These are phyloP conservation scores for Coregonus sp. DNA, from an alignment of 2,797 vertebrate genomes.

Conservation along the genomic window DNA sequence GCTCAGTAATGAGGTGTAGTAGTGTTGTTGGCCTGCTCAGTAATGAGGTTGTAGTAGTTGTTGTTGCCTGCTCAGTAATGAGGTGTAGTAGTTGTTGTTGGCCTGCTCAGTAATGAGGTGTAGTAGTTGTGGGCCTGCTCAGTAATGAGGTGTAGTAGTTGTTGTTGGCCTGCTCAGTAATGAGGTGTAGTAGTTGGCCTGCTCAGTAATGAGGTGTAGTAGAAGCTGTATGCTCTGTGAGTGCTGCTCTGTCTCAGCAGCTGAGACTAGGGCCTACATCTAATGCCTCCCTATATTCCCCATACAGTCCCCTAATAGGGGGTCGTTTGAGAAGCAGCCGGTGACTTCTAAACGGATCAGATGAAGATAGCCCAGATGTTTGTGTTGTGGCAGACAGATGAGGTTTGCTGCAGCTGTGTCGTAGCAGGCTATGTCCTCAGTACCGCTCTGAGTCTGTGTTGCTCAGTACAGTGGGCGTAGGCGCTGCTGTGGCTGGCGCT, in stretches of 20 bases:
- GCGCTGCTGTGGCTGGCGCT: constrained; percentile 49
- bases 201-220: background rate
- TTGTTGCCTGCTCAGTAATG: too few relatives aligned
- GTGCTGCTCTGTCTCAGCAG: background rate
- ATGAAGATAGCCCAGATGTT: constrained; percentile 11
- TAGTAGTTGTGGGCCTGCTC: too few relatives aligned
- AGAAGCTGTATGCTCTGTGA: background rate
- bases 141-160: too few relatives aligned
- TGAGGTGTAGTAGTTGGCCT: background rate
- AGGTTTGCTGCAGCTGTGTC: constrained; percentile 26
- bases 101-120: too few relatives aligned
- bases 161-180: too few relatives aligned
- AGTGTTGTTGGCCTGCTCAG: too few relatives aligned
- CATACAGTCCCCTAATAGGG: background rate
- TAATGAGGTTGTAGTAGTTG: too few relatives aligned
- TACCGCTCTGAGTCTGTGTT: background rate
- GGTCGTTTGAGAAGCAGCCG: background rate
- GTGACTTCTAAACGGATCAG: constrained; percentile 24
- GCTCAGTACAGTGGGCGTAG: constrained; percentile 33
- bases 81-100: too few relatives aligned
- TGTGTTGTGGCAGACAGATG: constrained; percentile 33
- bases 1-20: too few relatives aligned
- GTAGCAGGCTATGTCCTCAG: background rate
- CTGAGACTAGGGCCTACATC: too few relatives aligned
- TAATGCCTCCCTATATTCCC: too few relatives aligned